Base-by-base conservation (phyloP, 2,888 invertebrate species). In the Oxystoma pomonae region DNA sequence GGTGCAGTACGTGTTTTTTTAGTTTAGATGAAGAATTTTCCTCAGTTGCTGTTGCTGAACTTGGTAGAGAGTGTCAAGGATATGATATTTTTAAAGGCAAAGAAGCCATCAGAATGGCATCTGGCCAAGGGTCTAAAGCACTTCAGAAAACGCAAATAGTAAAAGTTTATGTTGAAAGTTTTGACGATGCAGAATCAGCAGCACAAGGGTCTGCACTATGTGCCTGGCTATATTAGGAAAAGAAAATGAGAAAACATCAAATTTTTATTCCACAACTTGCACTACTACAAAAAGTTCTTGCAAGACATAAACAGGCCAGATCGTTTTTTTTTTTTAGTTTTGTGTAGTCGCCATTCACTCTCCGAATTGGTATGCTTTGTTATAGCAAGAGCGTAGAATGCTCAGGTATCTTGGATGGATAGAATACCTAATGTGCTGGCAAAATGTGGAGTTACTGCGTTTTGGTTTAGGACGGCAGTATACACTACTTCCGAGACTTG, bases 131-230 rank as follows among this genome's bases (percentile, higher is more conserved):
- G 0, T 83, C 85, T 19, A 81, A 79, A 65, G 84, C 85, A 1
- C 77, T 90, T 9, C 83, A 85, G 52, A 72, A 78, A 1, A 76
- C 87, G 16, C 77, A 80, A 53, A 84, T 87, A 0, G 82, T 80
- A 57, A 77, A 82, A 20, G 85, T 93, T 35, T 83, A 85, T 66
- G 82, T 93, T 0, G 93, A 94, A 75, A 87, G 89, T 18, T 90
- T 92, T 73, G 90, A 89, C 7, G 85, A 88, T 73, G 87, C 91
- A 0, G 90, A 90, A 76, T 90, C 91, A 1, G 87, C 92, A 1
- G 92, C 92, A 0, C 93, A 93, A 78, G 93, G 92, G 1, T 87
- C 90, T 0, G 81, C 83, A 1, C 81, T 94, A 17, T 86, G 86
- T 0, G 79, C 87, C 7, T 91, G 88, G 87, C 78, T 84, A 1